These are phyloP conservation scores for Peromyscus polionotus DNA, from an alignment of 2,113 vertebrate genomes.

Conservation along the genomic window DNA sequence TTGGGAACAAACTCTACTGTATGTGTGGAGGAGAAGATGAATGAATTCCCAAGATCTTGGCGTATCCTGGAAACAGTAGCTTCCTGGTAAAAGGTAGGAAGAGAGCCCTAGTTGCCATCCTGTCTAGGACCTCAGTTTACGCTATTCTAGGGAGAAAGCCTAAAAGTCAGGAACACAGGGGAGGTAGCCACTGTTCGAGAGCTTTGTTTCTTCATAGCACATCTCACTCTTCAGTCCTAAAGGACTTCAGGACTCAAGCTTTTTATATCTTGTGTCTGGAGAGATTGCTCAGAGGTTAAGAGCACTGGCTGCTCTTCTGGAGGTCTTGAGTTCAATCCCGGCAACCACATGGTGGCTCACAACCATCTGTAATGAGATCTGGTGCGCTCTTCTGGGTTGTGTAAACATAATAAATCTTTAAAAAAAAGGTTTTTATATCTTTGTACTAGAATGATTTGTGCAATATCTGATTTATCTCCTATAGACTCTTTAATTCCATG, in stretches of 20 bases:
- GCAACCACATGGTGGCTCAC: no score
- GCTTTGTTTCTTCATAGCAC: neutral
- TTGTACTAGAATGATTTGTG: neutral
- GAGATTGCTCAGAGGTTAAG: no score
- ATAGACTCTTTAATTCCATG: neutral
- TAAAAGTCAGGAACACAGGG: neutral
- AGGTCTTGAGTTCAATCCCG: no score
- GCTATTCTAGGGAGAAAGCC: neutral
- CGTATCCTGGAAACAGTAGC: constrained; percentile 13
- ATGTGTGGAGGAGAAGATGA: constrained; percentile 25
- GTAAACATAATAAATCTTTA: no score
- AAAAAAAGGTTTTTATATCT: neutral
- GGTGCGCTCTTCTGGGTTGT: no score
- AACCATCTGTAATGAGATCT: no score
- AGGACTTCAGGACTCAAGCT: neutral
- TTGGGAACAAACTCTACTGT: constrained; percentile 35
- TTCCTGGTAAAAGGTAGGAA: neutral
- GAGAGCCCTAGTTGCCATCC: neutral
- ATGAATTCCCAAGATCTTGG: constrained; percentile 45
- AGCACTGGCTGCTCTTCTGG: no score
- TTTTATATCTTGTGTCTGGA: neutral
- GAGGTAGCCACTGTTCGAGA: neutral
- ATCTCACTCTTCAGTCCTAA: neutral
- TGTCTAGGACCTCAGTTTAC: neutral
- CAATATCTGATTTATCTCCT: constrained; percentile 3